Base-by-base conservation (phyloP, 2,797 vertebrate genomes). In the Buphagus erythrorhynchus region DNA sequence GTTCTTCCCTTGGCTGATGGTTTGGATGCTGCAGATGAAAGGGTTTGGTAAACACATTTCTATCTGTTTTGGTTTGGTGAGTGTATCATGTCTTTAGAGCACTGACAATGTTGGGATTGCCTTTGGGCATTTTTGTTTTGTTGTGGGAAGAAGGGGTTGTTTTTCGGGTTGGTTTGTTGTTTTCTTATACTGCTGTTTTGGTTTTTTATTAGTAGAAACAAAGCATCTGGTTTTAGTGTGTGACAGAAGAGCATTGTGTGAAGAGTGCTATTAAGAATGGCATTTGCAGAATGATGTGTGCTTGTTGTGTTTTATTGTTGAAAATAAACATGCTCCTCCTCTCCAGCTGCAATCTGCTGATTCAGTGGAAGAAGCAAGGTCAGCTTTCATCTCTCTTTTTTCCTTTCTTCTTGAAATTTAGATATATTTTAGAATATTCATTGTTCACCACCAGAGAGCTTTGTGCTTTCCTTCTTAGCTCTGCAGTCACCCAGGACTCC, bases 221-320 rank as follows among this genome's bases (percentile, higher is more conserved):
- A 74, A 71, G 52, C 38, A 24, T 58, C 38, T 65, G 1, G 0
- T 22, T 58, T 89, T 42, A 42, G 15, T 43, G 9, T 6, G 1
- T 90, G 59, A 92, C 73, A 92, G 57, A 88, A 86, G 66, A 82
- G 25, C 59, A 38, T 67, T 94, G 85, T 96, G 38, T 72, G n/a
- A 49, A 72, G 49, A 51, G n/a, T 48, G 16, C 42, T 76, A 3
- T 59, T 80, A 61, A 71, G 38, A 49, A 24, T 28, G 36, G 52
- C 69, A 16, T 31, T 65, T 72, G 24, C 21, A 40, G 68, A 91
- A 85, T 55, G 67, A 85, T 85, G 38, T 16, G 6, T 73, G 24
- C 40, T 92, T 69, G 35, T 36, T 81, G n/a, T 29, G 7, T 79
- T 77, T 92, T 42, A 62, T 40, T 88, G 51, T 42, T 71, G 66